phyloP scores from a whole-genome alignment of 2,113 vertebrate genomes.

The Pygoscelis adeliae region DNA sequence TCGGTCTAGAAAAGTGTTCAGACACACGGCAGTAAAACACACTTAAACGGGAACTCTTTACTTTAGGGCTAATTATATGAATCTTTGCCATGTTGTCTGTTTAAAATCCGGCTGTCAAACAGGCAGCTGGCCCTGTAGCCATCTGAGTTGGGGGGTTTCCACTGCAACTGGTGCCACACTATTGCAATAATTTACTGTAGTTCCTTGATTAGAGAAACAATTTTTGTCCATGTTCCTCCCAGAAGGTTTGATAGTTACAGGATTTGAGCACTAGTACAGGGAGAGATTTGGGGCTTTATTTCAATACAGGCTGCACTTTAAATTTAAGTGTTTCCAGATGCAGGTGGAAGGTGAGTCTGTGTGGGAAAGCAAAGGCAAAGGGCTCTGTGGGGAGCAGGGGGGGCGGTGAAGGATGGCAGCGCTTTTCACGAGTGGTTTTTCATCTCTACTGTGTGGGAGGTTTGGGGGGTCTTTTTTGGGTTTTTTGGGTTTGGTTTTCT shows the following conservation, averaged over 20 bases:
- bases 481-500: too few species aligned
- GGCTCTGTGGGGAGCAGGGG: not conserved
- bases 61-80: slow-evolving; percentile 44
- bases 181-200: not conserved
- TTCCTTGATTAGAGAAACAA: not conserved
- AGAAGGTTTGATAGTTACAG: not conserved
- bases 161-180: not conserved
- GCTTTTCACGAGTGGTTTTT: not conserved
- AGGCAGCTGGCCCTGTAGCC: not conserved
- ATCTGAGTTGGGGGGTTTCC: not conserved
- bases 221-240: not conserved
- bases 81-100: not conserved
- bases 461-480: too few species aligned
- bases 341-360: not conserved
- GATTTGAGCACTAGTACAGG: not conserved
- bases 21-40: slow-evolving; percentile 25
- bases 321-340: not conserved
- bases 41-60: slow-evolving; percentile 26
- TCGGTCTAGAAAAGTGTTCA: slow-evolving; percentile 40
- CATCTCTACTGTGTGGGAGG: not conserved
- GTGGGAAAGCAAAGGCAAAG: not conserved
- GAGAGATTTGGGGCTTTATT: not conserved
- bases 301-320: not conserved
- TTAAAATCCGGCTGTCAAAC: not conserved
- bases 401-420: not conserved